These are phyloP conservation scores for Drosophila maculinotata DNA, from an alignment of 2,888 invertebrate genomes.

Conservation along the genomic window DNA sequence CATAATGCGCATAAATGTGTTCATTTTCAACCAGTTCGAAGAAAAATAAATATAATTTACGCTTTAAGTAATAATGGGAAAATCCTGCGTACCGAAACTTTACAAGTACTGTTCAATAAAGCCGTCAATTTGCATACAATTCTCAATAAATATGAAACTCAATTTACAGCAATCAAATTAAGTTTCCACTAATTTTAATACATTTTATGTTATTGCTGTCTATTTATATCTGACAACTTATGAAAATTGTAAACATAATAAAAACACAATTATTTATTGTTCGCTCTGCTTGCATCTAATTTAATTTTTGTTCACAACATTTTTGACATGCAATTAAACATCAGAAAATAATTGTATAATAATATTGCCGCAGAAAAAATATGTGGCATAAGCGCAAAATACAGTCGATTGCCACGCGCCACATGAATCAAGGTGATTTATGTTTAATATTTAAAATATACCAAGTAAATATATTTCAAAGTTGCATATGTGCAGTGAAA, in stretches of 20 bases:
- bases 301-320: conserved; percentile 29
- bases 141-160: conserved; percentile 1
- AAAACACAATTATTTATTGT: conserved; percentile 13
- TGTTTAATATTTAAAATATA: conserved; percentile 8
- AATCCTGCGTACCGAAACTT: not conserved
- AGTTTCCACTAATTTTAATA: conserved; percentile 22
- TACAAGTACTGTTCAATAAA: not conserved
- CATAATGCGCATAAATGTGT: conserved; percentile 7
- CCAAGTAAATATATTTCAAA: conserved; percentile 23
- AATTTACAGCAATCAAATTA: conserved; percentile 22
- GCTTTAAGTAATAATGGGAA: not conserved
- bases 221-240: conserved; percentile 20
- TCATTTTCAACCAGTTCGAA: not conserved
- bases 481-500: conserved; percentile 38
- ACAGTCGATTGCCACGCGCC: conserved; percentile 25
- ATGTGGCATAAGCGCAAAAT: conserved; percentile 25
- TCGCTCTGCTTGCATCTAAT: not conserved
- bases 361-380: conserved; percentile 34
- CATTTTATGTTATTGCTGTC: conserved; percentile 28
- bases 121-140: not conserved
- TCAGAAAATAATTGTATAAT: conserved; percentile 63
- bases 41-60: conserved; percentile 18
- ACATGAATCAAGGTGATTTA: conserved; percentile 22
- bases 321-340: conserved; percentile 52
- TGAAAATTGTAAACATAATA: not conserved